Evolutionary conservation across 2,888 invertebrate species (phyloP), one percentile per base, ranked within the genome.

Genomic region (Drosophila barbarae): DNA sequence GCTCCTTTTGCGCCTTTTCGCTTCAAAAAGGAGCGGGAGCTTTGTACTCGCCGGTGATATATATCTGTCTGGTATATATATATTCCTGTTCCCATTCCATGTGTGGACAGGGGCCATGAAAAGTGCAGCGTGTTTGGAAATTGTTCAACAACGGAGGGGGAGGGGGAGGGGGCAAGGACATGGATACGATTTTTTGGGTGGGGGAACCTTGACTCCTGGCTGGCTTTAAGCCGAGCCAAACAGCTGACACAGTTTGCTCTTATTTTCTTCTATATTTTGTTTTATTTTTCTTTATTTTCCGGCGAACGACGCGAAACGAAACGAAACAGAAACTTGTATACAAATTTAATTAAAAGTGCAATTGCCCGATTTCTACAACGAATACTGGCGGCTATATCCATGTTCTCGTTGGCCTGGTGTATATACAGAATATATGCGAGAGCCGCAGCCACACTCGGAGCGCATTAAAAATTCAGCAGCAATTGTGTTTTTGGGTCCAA

Each of bases 301-400:
- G 21, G 3, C 23, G 4, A 4, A 36, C 36, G 36, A 36, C 34
- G 23, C 41, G 12, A 30, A 15, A 44, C 44, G 18, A 18, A 18
- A 18, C 18, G 56, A 69, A 68, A 36, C 49, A 42, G 51, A 64
- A 68, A 64, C 55, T 67, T 41, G 23, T 51, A 58, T 41, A 64
- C 67, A 76, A 78, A 69, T 78, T 58, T 76, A 79, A 82, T 77
- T 82, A 79, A 77, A 77, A 79, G 57, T 46, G 61, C 66, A 79
- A 79, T 60, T 63, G 64, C 42, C 55, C 60, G 64, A 78, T 73
- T 64, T 58, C 39, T 50, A 57, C 60, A 59, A 30, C 52, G 41
- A 21, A 47, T 8, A 32, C 46, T 32, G 46, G 46, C 46, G 46
- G 46, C 46, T 30, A 36, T 41, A 54, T 44, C 44, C 51, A 38